phyloP scores from a whole-genome alignment of 2,797 vertebrate genomes.

The Notolepis coatsorum region DNA sequence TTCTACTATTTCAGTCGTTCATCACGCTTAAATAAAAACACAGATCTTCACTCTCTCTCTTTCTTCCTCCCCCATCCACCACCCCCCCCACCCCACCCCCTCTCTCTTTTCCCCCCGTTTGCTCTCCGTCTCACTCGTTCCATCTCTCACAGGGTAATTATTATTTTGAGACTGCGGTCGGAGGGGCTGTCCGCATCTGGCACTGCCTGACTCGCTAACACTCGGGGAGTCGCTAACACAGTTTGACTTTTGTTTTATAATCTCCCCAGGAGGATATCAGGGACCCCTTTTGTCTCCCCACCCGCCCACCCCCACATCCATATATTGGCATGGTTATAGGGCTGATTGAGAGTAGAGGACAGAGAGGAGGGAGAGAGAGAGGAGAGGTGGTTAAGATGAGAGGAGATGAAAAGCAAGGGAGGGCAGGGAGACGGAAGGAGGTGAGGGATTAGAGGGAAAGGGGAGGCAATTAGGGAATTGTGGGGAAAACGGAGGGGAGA shows the following conservation, averaged over 20 bases:
- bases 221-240: conserved; percentile 64
- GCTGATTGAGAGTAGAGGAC: conserved; percentile 34
- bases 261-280: conserved; percentile 73
- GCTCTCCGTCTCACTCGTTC: conserved; percentile 55
- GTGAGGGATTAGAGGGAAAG: not conserved
- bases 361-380: conserved; percentile 6
- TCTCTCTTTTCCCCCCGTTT: conserved; percentile 43
- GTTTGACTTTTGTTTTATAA: conserved; percentile 76
- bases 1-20: conserved; percentile 72
- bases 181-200: conserved; percentile 70
- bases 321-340: too few species aligned
- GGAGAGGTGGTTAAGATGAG: conserved; percentile 5
- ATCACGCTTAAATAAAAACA: conserved; percentile 71
- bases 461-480: not conserved
- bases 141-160: conserved; percentile 71
- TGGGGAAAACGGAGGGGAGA: conserved; percentile 24
- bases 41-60: conserved; percentile 60
- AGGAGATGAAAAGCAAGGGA: conserved; percentile 16
- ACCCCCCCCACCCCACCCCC: too few species aligned
- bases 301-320: conserved; percentile 31
- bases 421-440: conserved; percentile 10
- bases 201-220: conserved; percentile 58
- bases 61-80: conserved; percentile 40
- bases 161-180: conserved; percentile 74
- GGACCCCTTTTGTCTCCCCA: conserved; percentile 55